These are phyloP conservation scores for Aegithalos caudatus DNA, from an alignment of 2,113 vertebrate species.

Conservation along the genomic window DNA sequence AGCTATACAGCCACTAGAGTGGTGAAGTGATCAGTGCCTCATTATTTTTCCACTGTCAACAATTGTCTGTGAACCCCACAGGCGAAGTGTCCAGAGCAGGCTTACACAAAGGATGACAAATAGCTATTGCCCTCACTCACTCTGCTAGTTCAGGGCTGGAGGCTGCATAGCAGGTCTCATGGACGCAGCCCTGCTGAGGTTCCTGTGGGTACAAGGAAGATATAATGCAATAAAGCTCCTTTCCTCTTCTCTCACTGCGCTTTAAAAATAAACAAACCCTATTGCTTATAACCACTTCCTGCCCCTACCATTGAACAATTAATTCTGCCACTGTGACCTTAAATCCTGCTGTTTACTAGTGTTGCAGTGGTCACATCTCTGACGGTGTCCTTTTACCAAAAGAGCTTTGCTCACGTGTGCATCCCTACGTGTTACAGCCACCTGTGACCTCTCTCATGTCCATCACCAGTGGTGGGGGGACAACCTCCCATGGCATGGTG, in stretches of 20 bases:
- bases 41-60: background rate
- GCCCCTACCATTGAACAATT: background rate
- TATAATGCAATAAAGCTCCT: background rate
- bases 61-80: background rate
- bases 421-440: background rate
- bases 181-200: background rate
- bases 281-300: conserved; percentile 11
- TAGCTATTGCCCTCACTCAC: background rate
- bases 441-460: background rate
- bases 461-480: background rate
- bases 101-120: background rate
- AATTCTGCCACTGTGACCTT: background rate
- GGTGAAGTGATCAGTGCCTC: background rate
- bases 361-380: background rate
- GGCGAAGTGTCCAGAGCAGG: background rate
- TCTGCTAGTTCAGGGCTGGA: background rate
- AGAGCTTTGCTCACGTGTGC: background rate
- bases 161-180: background rate
- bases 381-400: background rate
- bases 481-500: background rate
- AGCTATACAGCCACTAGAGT: background rate
- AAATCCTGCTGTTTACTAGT: background rate
- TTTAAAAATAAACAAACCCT: background rate
- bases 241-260: background rate
- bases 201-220: background rate